Evolutionary conservation across 2,797 vertebrate genomes (phyloP).

Genomic region (Pristis pectinata): DNA sequence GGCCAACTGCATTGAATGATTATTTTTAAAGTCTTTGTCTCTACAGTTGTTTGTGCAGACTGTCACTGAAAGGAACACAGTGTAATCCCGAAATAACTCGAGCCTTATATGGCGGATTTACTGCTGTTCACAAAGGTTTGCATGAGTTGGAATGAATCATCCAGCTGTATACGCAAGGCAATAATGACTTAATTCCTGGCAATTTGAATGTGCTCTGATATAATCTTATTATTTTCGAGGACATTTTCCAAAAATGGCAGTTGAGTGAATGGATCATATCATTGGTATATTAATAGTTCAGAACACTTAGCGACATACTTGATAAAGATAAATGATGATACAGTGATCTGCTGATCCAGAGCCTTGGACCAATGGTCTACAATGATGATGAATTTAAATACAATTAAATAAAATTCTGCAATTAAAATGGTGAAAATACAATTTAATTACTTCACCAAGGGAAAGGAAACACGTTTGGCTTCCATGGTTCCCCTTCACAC

Average conservation of each 20-base stretch:
- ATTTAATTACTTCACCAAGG: too few relatives aligned
- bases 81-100: background rate
- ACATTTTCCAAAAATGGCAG: conserved; percentile 33
- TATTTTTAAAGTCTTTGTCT: background rate
- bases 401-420: too few relatives aligned
- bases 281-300: background rate
- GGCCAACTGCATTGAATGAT: background rate
- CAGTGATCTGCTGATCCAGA: too few relatives aligned
- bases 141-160: background rate
- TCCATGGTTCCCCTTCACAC: too few relatives aligned
- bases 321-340: background rate
- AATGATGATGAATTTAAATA: too few relatives aligned
- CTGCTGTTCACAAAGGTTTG: background rate
- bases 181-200: conserved; percentile 32
- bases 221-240: background rate
- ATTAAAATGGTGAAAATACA: too few relatives aligned
- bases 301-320: background rate
- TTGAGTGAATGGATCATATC: background rate
- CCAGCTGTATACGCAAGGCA: background rate
- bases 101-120: conserved; percentile 26
- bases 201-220: conserved; percentile 3
- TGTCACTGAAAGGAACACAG: background rate
- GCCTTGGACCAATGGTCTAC: too few relatives aligned
- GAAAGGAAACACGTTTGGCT: too few relatives aligned
- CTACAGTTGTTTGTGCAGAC: background rate